Evolutionary conservation across 1,140 invertebrate genomes (phyloP).

Genomic region (Arion vulgaris): DNA sequence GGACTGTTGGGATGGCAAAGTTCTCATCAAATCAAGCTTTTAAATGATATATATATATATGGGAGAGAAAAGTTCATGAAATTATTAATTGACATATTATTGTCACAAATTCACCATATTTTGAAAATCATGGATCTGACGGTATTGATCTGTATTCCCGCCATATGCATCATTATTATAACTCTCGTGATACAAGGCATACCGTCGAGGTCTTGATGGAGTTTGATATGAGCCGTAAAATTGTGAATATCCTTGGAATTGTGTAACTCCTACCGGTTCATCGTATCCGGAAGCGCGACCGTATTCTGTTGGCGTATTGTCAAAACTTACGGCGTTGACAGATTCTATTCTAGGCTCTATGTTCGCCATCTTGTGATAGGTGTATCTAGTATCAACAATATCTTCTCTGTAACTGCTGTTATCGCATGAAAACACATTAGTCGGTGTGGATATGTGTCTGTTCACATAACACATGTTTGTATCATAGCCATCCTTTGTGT

Average conservation of each 20-base stretch:
- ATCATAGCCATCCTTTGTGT: background rate
- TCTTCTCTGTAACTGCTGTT: background rate
- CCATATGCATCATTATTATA: background rate
- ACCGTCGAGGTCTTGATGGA: background rate
- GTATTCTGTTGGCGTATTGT: background rate
- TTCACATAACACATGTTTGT: background rate
- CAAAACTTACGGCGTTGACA: background rate
- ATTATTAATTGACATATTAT: too few species aligned
- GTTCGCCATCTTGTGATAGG: background rate
- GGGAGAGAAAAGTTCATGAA: too few species aligned
- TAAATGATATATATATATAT: too few species aligned
- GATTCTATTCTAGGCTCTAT: background rate
- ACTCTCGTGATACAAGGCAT: background rate
- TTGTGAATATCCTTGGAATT: background rate
- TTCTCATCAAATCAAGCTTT: too few species aligned
- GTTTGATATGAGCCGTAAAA: background rate
- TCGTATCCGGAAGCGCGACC: background rate
- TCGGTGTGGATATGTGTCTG: background rate
- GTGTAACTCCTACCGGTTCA: background rate
- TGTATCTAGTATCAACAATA: background rate
- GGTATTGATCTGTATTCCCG: background rate
- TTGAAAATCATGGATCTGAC: conserved; percentile 5
- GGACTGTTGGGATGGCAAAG: too few species aligned
- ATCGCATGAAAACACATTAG: background rate
- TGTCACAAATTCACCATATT: conserved; percentile 4